Evolutionary conservation across 2,113 vertebrate species (phyloP).

Genomic region (Leptobrachium ailaonicum): DNA sequence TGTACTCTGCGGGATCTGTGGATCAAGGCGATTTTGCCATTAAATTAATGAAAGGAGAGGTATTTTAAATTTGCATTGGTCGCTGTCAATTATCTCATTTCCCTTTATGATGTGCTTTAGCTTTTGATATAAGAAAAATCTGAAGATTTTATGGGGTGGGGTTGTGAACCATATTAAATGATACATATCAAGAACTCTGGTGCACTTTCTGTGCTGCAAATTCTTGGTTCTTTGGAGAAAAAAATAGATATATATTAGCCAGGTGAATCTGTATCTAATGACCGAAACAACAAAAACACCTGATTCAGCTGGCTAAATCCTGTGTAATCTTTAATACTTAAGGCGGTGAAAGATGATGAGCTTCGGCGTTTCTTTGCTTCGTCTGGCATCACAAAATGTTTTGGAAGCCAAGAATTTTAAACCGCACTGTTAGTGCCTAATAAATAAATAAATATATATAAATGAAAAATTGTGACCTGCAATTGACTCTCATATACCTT

Average conservation of each 20-base stretch:
- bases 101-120: constrained; percentile 12
- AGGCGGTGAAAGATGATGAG: no score
- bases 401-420: no score
- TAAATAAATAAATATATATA: no score
- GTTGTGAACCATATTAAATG: constrained; percentile 12
- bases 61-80: constrained; percentile 29
- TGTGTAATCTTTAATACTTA: no score
- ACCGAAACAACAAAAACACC: no score
- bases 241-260: not conserved
- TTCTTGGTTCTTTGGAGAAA: not conserved
- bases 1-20: constrained; percentile 11
- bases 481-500: no score
- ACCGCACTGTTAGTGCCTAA: no score
- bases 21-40: constrained; percentile 37
- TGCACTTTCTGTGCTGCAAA: not conserved
- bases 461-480: no score
- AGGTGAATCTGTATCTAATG: no score
- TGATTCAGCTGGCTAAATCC: no score
- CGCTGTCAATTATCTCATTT: constrained; percentile 33
- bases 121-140: constrained; percentile 32
- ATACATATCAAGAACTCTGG: constrained; percentile 2
- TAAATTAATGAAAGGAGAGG: constrained; percentile 36
- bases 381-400: no score
- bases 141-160: constrained; percentile 2
- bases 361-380: no score